phyloP scores from a whole-genome alignment of 2,888 invertebrate species.

The Sicus ferrugineus region DNA sequence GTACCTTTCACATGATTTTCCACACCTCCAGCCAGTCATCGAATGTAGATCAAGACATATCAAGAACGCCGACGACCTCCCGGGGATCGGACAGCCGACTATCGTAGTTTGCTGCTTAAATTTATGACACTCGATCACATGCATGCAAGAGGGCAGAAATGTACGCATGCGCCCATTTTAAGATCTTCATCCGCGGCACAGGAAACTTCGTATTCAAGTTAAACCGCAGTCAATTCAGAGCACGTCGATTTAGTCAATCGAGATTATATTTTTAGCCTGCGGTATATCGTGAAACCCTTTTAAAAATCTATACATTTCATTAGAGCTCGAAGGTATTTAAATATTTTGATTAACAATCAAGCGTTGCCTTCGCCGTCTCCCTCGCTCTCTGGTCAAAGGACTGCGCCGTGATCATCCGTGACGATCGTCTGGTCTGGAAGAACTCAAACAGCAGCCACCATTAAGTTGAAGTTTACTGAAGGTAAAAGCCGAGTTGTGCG shows the following conservation, averaged over 20 bases:
- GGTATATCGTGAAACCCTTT: conserved; percentile 27
- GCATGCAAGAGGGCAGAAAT: neutral
- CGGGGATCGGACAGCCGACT: too few relatives aligned
- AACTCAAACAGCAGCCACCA: neutral
- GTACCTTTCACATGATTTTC: too few relatives aligned
- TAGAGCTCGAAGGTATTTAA: conserved; percentile 27
- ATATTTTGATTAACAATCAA: conserved; percentile 34
- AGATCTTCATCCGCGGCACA: conserved; percentile 15
- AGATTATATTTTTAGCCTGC: conserved; percentile 22
- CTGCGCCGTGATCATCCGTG: too few relatives aligned
- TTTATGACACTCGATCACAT: conserved; percentile 23
- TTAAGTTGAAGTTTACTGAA: too few relatives aligned
- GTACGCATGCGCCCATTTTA: conserved; percentile 14
- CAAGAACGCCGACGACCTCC: too few relatives aligned
- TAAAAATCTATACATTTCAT: conserved; percentile 31
- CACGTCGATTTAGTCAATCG: neutral
- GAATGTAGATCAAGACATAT: too few relatives aligned
- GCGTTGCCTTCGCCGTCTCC: neutral
- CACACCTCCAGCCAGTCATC: too few relatives aligned
- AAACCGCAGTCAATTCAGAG: neutral
- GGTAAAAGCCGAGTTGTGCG: neutral
- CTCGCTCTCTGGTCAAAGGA: too few relatives aligned
- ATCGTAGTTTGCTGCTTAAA: neutral
- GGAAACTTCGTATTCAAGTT: neutral
- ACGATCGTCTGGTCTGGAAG: too few relatives aligned